Evolutionary conservation across 2,113 vertebrate genomes (phyloP).

Genomic region (Amphilophus citrinellus): DNA sequence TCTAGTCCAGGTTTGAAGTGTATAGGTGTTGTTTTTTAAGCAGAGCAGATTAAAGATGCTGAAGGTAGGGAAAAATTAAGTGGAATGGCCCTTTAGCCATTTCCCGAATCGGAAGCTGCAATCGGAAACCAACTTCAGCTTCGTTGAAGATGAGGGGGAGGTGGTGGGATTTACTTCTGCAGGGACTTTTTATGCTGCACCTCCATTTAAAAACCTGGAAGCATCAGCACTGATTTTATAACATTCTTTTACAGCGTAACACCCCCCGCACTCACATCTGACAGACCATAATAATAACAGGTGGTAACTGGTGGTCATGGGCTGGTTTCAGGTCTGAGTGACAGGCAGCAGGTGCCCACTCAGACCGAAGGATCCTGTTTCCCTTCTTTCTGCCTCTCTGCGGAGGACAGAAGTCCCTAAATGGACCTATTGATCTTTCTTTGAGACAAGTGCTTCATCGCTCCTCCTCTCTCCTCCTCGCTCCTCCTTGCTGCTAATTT

Average conservation of each 20-base stretch:
- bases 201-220: neutral
- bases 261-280: neutral
- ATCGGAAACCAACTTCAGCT: too few species aligned
- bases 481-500: neutral
- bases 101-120: too few species aligned
- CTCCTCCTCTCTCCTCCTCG: neutral
- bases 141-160: neutral
- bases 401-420: slow-evolving; percentile 50
- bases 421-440: slow-evolving; percentile 29
- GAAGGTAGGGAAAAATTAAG: too few species aligned
- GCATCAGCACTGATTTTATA: neutral
- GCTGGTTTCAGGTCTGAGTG: slow-evolving; percentile 63
- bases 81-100: too few species aligned
- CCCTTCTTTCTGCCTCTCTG: neutral
- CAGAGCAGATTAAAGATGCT: too few species aligned
- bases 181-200: neutral
- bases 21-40: too few species aligned
- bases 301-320: slow-evolving; percentile 63
- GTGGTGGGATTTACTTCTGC: neutral
- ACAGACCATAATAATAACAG: slow-evolving; percentile 65
- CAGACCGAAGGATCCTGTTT: slow-evolving; percentile 10
- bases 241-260: slow-evolving; percentile 11
- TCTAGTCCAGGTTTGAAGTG: too few species aligned
- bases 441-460: slow-evolving; percentile 10
- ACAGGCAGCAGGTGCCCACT: slow-evolving; percentile 30